Percentiles rank a stretch among this genome's conserved stretches.
Evolutionary conservation across 2,888 invertebrate species (phyloP).

Genomic region (Agonopterix arenella): DNA sequence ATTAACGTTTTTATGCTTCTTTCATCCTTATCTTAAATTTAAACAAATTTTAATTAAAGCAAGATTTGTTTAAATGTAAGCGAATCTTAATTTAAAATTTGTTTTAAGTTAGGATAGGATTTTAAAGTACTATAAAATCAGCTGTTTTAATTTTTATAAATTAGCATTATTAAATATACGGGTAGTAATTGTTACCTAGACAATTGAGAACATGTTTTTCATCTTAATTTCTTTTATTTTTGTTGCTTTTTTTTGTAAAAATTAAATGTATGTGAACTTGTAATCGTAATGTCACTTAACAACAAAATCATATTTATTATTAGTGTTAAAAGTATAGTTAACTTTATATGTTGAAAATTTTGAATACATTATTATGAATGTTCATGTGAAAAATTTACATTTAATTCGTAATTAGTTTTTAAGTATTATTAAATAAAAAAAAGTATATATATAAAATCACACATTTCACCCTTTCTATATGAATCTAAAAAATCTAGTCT

Average conservation of each 20-base stretch:
- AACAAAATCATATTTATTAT: conserved; percentile 35
- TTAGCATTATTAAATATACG: conserved; percentile 13
- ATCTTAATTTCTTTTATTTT: conserved; percentile 3
- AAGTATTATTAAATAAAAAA: conserved; percentile 18
- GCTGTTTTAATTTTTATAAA: conserved; percentile 7
- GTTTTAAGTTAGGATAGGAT: conserved; percentile 5
- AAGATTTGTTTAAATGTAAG: background rate
- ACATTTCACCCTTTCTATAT: conserved; percentile 28
- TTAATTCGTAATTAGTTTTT: conserved; percentile 22
- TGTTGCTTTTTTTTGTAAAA: conserved; percentile 15
- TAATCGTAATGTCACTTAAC: conserved; percentile 54
- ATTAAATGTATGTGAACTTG: conserved; percentile 26
- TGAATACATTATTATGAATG: conserved; percentile 30
- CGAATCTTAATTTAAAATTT: conserved; percentile 7
- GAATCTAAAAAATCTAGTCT: conserved; percentile 7
- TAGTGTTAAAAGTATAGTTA: conserved; percentile 37
- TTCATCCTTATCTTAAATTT: conserved; percentile 20
- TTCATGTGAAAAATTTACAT: conserved; percentile 26
- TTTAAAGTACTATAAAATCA: conserved; percentile 1
- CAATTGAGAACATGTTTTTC: background rate
- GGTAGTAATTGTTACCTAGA: conserved; percentile 12
- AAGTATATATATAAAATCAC: conserved; percentile 20
- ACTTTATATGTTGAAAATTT: conserved; percentile 27
- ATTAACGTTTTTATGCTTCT: conserved; percentile 31
- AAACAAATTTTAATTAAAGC: conserved; percentile 5